These are phyloP conservation scores for Miichthys miiuy DNA, from an alignment of 2,797 vertebrate genomes.

Conservation along the genomic window DNA sequence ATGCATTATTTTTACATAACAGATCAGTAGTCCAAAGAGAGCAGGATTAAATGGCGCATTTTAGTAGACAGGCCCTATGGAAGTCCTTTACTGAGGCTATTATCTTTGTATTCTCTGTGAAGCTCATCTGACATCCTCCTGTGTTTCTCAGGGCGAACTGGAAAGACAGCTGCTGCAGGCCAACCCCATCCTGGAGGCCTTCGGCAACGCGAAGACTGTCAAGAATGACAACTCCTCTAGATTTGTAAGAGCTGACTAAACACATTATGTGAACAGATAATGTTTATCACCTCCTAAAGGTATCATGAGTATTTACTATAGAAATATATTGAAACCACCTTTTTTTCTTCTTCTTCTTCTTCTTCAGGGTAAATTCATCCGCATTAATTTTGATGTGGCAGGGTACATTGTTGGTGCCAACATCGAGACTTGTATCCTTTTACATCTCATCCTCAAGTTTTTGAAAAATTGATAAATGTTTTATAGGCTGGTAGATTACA, in stretches of 20 bases:
- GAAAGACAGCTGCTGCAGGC: constrained; percentile 93
- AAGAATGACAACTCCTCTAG: constrained; percentile 95
- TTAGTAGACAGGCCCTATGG: constrained; percentile 27
- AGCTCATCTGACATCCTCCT: constrained; percentile 52
- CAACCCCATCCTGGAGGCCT: constrained; percentile 92
- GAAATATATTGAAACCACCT: constrained; percentile 12
- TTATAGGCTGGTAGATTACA: no score
- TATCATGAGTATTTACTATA: background rate
- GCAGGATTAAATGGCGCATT: constrained; percentile 51
- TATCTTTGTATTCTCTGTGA: constrained; percentile 9
- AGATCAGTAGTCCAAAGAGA: constrained; percentile 34
- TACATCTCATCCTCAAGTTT: background rate
- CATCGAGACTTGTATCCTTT: constrained; percentile 96
- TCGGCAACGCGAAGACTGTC: constrained; percentile 93
- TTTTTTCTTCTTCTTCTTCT: constrained; percentile 30
- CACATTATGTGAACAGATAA: background rate
- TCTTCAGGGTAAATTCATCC: constrained; percentile 93
- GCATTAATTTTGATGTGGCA: constrained; percentile 93
- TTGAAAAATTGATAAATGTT: background rate
- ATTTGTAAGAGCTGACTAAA: constrained; percentile 85
- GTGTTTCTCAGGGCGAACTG: constrained; percentile 88
- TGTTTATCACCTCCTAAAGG: background rate
- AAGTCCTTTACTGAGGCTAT: constrained; percentile 16
- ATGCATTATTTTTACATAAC: constrained; percentile 48
- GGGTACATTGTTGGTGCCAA: constrained; percentile 96